phyloP scores from a whole-genome alignment of 2,113 vertebrate species.

The Myrmecophaga tridactyla region DNA sequence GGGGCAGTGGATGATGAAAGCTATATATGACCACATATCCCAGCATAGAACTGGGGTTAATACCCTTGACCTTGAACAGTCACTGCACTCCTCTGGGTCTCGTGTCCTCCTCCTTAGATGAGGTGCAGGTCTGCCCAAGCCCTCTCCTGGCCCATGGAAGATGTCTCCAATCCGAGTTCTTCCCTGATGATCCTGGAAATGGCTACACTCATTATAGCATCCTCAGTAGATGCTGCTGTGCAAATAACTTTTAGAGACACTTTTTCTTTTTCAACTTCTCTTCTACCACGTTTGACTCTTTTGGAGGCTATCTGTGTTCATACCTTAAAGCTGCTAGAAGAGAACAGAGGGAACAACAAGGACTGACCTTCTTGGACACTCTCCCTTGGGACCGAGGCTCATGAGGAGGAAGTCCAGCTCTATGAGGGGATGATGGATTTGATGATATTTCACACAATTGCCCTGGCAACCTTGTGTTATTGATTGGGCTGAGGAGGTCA shows the following conservation, averaged over 20 bases:
- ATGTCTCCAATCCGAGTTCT: neutral
- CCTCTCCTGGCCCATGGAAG: neutral
- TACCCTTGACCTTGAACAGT: neutral
- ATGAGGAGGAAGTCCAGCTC: neutral
- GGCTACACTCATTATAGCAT: neutral
- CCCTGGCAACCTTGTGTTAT: neutral
- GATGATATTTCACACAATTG: neutral
- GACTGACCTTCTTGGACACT: neutral
- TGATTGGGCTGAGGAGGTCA: neutral
- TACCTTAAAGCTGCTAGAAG: neutral
- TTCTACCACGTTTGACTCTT: neutral
- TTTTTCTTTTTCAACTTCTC: neutral
- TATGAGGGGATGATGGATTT: neutral
- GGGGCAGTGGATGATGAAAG: neutral
- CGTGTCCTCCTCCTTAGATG: neutral
- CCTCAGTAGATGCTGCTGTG: neutral
- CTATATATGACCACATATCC: neutral
- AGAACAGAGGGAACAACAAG: neutral
- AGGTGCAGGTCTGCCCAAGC: neutral
- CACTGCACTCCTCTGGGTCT: neutral
- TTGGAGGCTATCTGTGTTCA: constrained; percentile 17
- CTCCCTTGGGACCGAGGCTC: neutral
- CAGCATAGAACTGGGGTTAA: neutral
- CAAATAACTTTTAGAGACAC: neutral
- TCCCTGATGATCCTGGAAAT: neutral